A percentile compares a stretch with the other conserved stretches of the same genome.
These are phyloP conservation scores for Arvicola amphibius DNA, from an alignment of 2,797 vertebrate genomes.

Conservation along the genomic window DNA sequence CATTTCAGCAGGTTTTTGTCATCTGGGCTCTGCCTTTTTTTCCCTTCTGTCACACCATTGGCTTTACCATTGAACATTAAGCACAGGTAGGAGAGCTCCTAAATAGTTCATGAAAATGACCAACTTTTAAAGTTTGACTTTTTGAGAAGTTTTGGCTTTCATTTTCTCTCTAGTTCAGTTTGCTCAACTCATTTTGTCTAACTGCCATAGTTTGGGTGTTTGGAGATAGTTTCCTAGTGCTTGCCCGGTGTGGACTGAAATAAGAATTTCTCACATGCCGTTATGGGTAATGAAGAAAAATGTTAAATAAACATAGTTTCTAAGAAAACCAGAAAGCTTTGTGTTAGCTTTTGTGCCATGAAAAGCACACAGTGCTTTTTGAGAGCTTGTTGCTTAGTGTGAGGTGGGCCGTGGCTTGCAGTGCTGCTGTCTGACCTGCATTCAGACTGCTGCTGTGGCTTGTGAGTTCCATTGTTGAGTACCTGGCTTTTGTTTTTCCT, in stretches of 20 bases:
- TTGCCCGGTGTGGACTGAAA: background rate
- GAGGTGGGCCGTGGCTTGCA: accelerated
- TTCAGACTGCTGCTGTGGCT: background rate
- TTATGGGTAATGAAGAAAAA: background rate
- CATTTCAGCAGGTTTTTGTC: background rate
- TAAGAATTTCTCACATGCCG: background rate
- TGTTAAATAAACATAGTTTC: background rate
- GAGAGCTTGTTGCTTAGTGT: accelerated
- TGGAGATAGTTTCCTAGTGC: background rate
- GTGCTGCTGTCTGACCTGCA: accelerated
- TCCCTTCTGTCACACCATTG: accelerated
- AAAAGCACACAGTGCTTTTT: accelerated
- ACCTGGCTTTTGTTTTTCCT: background rate
- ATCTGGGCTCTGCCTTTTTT: accelerated
- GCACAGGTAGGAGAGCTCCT: background rate
- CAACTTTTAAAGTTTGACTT: accelerated
- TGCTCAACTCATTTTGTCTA: background rate
- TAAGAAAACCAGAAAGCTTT: background rate
- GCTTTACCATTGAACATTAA: too few relatives aligned
- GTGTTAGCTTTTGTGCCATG: accelerated
- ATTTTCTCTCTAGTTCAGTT: accelerated
- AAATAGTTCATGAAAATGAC: accelerated
- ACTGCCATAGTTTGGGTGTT: accelerated
- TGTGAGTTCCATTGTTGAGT: accelerated
- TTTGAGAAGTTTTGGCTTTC: background rate